phyloP scores from a whole-genome alignment of 2,113 vertebrate genomes.

The Oceanodroma tethys region DNA sequence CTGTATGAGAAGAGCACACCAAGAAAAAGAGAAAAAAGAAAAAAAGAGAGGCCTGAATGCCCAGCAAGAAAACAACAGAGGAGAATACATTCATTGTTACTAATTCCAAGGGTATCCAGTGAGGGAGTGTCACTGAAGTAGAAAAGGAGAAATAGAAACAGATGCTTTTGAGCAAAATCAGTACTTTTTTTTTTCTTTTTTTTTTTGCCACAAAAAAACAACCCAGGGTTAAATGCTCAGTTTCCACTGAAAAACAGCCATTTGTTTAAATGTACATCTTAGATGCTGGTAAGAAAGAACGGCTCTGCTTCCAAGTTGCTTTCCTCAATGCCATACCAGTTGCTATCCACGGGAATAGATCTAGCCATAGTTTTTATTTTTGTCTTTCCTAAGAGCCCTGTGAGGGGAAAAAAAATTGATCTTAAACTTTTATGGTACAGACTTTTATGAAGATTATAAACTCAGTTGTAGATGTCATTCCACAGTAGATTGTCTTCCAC shows the following conservation, averaged over 20 bases:
- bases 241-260: not conserved
- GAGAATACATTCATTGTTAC: not conserved
- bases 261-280: not conserved
- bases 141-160: not conserved
- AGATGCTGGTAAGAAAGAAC: not conserved
- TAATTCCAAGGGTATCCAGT: not conserved
- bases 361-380: not conserved
- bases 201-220: not conserved
- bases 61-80: not conserved
- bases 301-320: not conserved
- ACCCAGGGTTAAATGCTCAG: not conserved
- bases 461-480: not conserved
- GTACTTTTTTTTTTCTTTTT: too few relatives aligned
- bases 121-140: not conserved
- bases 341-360: not conserved
- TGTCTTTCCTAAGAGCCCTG: not conserved
- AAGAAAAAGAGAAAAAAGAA: not conserved
- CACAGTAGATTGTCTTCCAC: fast-evolving
- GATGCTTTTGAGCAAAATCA: not conserved
- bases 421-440: not conserved
- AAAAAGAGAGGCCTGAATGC: not conserved
- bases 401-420: not conserved
- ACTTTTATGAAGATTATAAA: not conserved
- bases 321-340: not conserved
- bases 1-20: not conserved